Evolutionary conservation across 1,140 invertebrate species (phyloP), one percentile per base, ranked within the genome.

Genomic region (Euura saliciscinereae): DNA sequence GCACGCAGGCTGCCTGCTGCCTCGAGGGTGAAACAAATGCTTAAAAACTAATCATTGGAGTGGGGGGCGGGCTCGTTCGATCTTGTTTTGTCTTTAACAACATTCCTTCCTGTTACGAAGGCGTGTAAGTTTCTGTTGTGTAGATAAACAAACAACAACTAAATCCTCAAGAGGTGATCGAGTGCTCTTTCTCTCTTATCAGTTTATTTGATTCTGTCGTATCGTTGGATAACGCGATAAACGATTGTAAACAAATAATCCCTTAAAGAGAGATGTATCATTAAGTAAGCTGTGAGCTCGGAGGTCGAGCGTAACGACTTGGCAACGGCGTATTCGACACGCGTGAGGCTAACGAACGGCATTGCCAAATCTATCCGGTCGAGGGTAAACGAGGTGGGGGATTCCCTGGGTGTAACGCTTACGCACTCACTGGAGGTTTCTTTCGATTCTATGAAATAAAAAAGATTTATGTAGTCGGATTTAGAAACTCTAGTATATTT

Each of bases 281-380:
- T 28, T 28, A 28, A 28, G 28, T 1, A 28, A 28, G 28, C 28
- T 28, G 1, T 1, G 28, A 28, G 28, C 28, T 28, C 28, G 28
- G 0, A 28, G 28, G 28, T 28, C 28, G 28, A 28, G 10, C 51
- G 51, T 8, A 28, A 28, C 51, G 51, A 59, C 51, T 59, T 59
- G 51, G 51, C 51, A 59, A 59, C 51, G 5, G 51, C 51, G 51
- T n/a, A 59, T 28, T 28, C 0, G 13, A 8, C 51, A n/a, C 13
- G 8, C 51, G 51, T 59, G 51, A 59, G 51, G 51, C 51, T 59
- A 59, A 59, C 51, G 51, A 59, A 59, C 51, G 51, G 51, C 51
- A 59, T 59, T 59, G 51, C 51, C 51, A 59, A 59, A 59, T 59
- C 51, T 59, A 8, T 59, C 3, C 8, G 51, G 51, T 8, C 51